Evolutionary conservation across 2,113 vertebrate genomes (phyloP).

Genomic region (Tachuris rubrigastra): DNA sequence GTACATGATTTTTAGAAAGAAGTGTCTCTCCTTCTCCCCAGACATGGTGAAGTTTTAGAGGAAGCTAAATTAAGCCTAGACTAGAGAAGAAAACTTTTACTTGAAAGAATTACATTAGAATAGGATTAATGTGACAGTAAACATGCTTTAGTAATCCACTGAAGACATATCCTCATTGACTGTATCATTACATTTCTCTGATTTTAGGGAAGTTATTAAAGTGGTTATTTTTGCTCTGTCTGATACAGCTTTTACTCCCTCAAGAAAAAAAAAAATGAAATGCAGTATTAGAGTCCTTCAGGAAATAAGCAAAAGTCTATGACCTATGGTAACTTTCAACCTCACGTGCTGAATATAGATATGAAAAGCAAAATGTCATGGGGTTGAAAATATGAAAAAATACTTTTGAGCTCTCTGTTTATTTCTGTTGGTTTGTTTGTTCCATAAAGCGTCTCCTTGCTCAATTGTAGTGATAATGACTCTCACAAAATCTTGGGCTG

Average conservation of each 20-base stretch:
- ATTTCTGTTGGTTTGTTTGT: constrained; percentile 30
- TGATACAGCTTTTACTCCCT: not conserved
- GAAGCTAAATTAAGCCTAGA: not conserved
- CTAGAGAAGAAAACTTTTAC: not conserved
- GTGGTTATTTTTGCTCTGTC: not conserved
- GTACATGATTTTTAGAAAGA: not conserved
- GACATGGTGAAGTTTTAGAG: not conserved
- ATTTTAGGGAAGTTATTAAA: not conserved
- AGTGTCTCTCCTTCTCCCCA: not conserved
- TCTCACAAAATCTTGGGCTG: not conserved
- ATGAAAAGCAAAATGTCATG: not conserved
- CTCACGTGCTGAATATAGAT: not conserved
- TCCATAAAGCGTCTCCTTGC: not conserved
- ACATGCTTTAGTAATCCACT: not conserved
- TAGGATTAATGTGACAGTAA: not conserved
- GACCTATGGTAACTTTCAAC: not conserved
- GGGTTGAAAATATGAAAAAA: constrained; percentile 18
- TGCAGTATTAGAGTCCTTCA: not conserved
- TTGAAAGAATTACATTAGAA: not conserved
- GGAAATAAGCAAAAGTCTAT: not conserved
- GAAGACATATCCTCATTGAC: not conserved
- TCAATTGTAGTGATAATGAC: not conserved
- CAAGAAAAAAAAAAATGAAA: not conserved
- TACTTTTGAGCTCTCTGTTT: not conserved
- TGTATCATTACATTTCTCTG: not conserved